Base-by-base conservation (phyloP, 2,113 vertebrate species). In the Pelvicachromis taeniatus region DNA sequence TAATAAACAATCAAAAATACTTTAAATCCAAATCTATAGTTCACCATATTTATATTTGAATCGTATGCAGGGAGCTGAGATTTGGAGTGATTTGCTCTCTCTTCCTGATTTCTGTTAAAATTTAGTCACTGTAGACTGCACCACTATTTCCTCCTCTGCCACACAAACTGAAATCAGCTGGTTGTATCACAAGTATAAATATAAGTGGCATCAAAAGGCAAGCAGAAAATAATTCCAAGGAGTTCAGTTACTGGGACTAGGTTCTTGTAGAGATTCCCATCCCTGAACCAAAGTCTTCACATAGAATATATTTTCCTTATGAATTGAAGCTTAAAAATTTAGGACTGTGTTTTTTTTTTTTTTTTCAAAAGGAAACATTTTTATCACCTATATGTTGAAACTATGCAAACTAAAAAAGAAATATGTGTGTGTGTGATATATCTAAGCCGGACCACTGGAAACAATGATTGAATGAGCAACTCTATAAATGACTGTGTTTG, bases 1-100 rank as follows among this genome's bases (percentile, higher is more conserved):
- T 65, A 40, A 65, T 65, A 65, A 40, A 65, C n/a, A 40, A 40
- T 40, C 61, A 65, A 40, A 38, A 65, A 65, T 65, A 65, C 19
- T 65, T 65, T 40, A 40, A 65, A 65, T 65, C 35, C 11, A 65
- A 40, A 40, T 14, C 19, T 40, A 40, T 40, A 40, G 40, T 40
- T 65, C 35, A 65, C n/a, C 23, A 23, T 21, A 65, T 63, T 63
- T 21, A 63, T 63, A 63, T 38, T 65, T 65, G 11, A 40, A 23
- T 23, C 35, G 3, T 40, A 40, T 9, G 1, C n/a, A 40, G 61
- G 35, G 35, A 65, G n/a, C 35, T 65, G 61, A 65, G 61, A 40
- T 23, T 9, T 23, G 35, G n/a, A 65, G 12, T 65, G n/a, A 23
- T 65, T 40, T 65, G 61, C 10, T 23, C 35, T 65, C 61, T 65